These are phyloP conservation scores for Colletes gigas DNA, from an alignment of 1,140 invertebrate genomes.

Conservation along the genomic window DNA sequence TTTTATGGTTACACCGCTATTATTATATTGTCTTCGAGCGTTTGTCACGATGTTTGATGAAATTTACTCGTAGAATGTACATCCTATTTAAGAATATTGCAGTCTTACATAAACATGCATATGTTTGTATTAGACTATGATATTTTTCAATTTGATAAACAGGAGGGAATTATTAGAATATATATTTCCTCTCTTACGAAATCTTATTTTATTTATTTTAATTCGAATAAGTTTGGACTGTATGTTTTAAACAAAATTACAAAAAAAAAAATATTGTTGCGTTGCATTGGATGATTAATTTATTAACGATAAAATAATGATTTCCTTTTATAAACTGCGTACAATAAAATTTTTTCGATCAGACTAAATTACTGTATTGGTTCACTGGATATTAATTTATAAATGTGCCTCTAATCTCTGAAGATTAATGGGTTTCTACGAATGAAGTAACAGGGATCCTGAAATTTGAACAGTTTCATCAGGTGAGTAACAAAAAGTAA, in stretches of 20 bases:
- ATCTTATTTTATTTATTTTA: neutral
- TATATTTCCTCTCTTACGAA: neutral
- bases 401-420: neutral
- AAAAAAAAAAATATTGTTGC: no score
- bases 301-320: conserved; percentile 16
- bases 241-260: no score
- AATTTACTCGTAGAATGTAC: no score
- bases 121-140: no score
- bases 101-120: no score
- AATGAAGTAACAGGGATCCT: neutral
- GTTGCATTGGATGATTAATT: neutral
- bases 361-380: neutral
- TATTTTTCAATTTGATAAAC: no score
- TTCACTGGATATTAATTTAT: neutral
- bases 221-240: neutral
- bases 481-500: conserved; percentile 25
- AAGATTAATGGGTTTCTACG: neutral
- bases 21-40: conserved; percentile 22
- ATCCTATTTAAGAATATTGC: no score
- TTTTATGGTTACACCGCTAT: conserved; percentile 1
- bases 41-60: neutral
- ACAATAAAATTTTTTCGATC: conserved; percentile 16
- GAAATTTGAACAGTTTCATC: neutral
- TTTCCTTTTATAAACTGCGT: conserved; percentile 9
- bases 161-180: conserved; percentile 36